A percentile compares a stretch with the other conserved stretches of the same genome.
Evolutionary conservation across 2,888 invertebrate genomes (phyloP).

Genomic region (Tethea ocularis): DNA sequence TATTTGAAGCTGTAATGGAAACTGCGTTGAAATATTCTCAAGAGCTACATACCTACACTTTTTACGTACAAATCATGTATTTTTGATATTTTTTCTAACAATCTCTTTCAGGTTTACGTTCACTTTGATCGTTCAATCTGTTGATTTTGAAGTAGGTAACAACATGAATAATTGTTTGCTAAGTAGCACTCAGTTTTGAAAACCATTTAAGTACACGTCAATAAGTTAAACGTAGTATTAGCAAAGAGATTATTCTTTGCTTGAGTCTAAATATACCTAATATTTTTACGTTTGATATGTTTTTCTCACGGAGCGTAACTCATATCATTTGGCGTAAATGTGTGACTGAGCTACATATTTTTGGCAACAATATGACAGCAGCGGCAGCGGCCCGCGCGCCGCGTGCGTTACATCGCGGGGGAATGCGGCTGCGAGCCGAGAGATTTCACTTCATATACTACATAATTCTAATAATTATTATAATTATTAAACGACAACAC

Average conservation of each 20-base stretch:
- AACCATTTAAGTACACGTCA: no score
- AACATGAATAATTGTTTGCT: neutral
- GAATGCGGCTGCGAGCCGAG: neutral
- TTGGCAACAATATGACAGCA: constrained; percentile 39
- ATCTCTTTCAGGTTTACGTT: neutral
- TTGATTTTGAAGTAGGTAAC: constrained; percentile 1
- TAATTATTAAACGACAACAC: constrained; percentile 34
- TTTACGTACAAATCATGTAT: no score
- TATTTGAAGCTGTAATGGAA: no score
- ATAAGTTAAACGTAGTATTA: no score
- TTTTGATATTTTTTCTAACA: neutral
- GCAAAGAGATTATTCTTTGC: no score
- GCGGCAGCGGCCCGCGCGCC: constrained; percentile 17
- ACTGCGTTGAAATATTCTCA: no score
- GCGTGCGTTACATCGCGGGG: constrained; percentile 19
- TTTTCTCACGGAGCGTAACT: constrained; percentile 12
- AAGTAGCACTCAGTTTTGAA: neutral
- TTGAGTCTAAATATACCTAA: constrained; percentile 13
- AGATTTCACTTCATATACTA: constrained; percentile 12
- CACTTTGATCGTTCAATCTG: neutral
- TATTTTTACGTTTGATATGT: constrained; percentile 15
- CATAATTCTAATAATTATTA: constrained; percentile 6
- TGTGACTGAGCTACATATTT: constrained; percentile 32
- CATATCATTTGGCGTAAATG: constrained; percentile 11
- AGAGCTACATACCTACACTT: no score